Evolutionary conservation across 2,113 vertebrate genomes (phyloP).

Genomic region (Ceyx cyanopectus): DNA sequence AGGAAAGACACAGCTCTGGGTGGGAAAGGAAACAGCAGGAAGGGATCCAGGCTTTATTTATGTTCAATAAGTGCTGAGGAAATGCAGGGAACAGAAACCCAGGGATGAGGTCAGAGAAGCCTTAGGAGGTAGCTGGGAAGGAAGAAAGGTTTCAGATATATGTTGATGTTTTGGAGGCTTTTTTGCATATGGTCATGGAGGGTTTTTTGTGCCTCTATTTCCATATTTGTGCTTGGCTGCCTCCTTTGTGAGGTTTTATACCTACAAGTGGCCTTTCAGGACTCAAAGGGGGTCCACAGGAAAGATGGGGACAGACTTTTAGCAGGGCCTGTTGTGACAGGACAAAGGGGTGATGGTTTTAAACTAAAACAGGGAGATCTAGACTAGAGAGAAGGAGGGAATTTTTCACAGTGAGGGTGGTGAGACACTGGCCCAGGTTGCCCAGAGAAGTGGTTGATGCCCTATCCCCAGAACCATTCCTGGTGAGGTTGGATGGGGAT

Average conservation of each 20-base stretch:
- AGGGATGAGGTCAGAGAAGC: background rate
- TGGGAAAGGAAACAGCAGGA: background rate
- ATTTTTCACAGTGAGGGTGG: too few relatives aligned
- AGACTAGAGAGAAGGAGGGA: too few relatives aligned
- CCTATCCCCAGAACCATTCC: too few relatives aligned
- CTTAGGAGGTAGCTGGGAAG: background rate
- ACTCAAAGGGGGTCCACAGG: too few relatives aligned
- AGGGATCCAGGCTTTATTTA: background rate
- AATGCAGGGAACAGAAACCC: background rate
- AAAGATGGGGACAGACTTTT: too few relatives aligned
- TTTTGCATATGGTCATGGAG: background rate
- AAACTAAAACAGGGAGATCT: too few relatives aligned
- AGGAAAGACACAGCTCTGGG: background rate
- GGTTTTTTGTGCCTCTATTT: background rate
- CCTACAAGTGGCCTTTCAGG: rapidly evolving
- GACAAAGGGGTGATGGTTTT: too few relatives aligned
- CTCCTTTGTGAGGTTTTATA: background rate
- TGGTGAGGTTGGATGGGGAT: too few relatives aligned
- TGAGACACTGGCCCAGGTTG: too few relatives aligned
- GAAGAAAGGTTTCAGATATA: background rate
- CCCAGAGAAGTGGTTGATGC: too few relatives aligned
- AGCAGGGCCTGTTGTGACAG: too few relatives aligned
- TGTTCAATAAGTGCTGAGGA: rapidly evolving
- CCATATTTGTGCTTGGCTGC: rapidly evolving
- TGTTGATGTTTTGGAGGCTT: background rate